Evolutionary conservation across 1,140 invertebrate genomes (phyloP), one percentile per base, ranked within the genome.

Genomic region (Maconellicoccus hirsutus): DNA sequence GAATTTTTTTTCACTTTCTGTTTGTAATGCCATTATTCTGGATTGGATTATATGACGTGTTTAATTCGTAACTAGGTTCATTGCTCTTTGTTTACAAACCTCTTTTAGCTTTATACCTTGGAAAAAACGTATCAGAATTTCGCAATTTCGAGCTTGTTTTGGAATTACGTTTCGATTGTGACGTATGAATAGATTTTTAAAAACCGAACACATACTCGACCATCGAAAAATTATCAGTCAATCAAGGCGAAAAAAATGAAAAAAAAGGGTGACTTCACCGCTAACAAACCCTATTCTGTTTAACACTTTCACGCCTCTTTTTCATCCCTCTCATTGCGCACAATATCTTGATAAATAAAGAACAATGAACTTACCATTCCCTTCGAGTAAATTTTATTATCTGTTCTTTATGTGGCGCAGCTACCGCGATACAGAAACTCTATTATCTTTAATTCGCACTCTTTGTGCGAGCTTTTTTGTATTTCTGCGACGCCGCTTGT

Each of bases 341-440:
- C 61, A 66, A 66, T 66, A 66, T 66, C 61, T 66, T 66, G 61
- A 66, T 66, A 66, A 66, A 66, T 66, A 66, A 66, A 66, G 61
- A 66, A 66, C 61, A 66, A 66, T 66, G 61, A 25, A 66, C 61
- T 23, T 10, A 26, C 25, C 10, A 2, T 66, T 26, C 61, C 61
- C 25, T 66, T 23, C 10, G 61, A 25, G 6, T 22, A 66, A 66
- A 66, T 66, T 66, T 66, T 26, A 26, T 66, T 66, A 66, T 66
- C 61, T 66, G 61, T 66, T 66, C 61, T 66, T 66, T 66, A 66
- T 66, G 61, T 66, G 21, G 8, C 4, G 61, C 61, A 23, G 61
- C 61, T 66, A 25, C 61, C 16, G 61, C 25, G 61, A 66, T 66
- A 66, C 22, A 66, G 61, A 66, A 66, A 66, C 25, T 66, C 10